Conservation (phyloP, 1,140 invertebrate genomes). For the Tetramorium alpestre region DNA sequence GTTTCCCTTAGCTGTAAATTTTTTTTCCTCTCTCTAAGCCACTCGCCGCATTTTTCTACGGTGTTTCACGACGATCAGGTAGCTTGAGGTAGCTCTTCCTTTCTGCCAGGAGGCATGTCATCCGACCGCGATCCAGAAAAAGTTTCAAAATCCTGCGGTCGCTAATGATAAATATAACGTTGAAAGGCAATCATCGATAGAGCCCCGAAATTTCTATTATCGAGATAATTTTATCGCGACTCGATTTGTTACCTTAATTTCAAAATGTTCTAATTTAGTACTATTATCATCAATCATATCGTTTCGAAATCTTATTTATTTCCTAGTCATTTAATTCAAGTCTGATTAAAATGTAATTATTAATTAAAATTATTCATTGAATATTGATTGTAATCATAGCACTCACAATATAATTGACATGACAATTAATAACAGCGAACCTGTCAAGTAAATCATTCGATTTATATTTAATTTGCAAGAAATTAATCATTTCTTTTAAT, state of each 20-base stretch:
- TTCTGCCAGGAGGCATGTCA: not conserved
- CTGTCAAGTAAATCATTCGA: too few species aligned
- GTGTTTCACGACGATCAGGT: conserved; percentile 10
- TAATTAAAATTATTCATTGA: not conserved
- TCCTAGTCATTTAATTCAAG: not conserved
- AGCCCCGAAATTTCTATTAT: not conserved
- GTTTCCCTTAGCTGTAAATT: conserved; percentile 7
- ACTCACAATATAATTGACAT: too few species aligned
- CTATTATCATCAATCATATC: not conserved
- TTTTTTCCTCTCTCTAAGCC: not conserved
- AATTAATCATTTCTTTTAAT: too few species aligned
- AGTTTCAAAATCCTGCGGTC: conserved; percentile 13
- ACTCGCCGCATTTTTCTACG: not conserved
- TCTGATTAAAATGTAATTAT: not conserved
- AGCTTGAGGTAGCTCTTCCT: not conserved
- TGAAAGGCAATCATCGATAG: not conserved
- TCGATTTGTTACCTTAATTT: not conserved
- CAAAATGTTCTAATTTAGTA: not conserved
- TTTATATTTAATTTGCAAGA: too few species aligned
- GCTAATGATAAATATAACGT: not conserved
- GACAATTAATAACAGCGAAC: too few species aligned
- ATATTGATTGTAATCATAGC: not conserved
- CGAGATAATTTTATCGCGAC: not conserved
- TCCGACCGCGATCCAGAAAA: not conserved
- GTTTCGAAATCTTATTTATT: not conserved